Evolutionary conservation across 2,888 invertebrate genomes (phyloP).

Genomic region (Apomyelois bistriatella): DNA sequence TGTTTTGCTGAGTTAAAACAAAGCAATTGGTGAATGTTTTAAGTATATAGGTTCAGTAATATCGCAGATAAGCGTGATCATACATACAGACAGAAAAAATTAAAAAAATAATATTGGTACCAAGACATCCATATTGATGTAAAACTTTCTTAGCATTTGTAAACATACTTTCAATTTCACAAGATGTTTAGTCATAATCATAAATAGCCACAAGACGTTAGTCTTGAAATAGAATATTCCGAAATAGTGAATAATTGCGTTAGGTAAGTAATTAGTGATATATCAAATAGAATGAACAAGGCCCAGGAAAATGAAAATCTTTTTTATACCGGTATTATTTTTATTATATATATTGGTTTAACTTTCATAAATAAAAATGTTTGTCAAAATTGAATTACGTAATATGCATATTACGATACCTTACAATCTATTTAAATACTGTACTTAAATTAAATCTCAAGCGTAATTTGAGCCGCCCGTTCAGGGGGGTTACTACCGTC

Average conservation of each 20-base stretch:
- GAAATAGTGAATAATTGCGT: constrained; percentile 25
- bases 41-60: too few species aligned
- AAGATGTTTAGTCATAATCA: too few species aligned
- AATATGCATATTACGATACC: constrained; percentile 79
- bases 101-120: too few species aligned
- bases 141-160: too few species aligned
- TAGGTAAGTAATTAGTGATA: background rate
- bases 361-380: constrained; percentile 74
- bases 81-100: too few species aligned
- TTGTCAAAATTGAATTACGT: constrained; percentile 71
- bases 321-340: constrained; percentile 73
- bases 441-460: constrained; percentile 77
- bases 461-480: constrained; percentile 75
- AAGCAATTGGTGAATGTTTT: too few species aligned
- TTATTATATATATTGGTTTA: constrained; percentile 74
- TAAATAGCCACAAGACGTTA: too few species aligned
- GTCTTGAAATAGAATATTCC: constrained; percentile 17
- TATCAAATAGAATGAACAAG: background rate
- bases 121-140: too few species aligned
- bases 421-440: constrained; percentile 78
- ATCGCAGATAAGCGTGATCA: too few species aligned
- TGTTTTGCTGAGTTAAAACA: too few species aligned
- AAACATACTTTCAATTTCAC: too few species aligned
- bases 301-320: constrained; percentile 30
- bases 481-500: too few species aligned